Evolutionary conservation across 2,113 vertebrate species (phyloP), one percentile per base, ranked within the genome.

Genomic region (Thryonomys swinderianus): DNA sequence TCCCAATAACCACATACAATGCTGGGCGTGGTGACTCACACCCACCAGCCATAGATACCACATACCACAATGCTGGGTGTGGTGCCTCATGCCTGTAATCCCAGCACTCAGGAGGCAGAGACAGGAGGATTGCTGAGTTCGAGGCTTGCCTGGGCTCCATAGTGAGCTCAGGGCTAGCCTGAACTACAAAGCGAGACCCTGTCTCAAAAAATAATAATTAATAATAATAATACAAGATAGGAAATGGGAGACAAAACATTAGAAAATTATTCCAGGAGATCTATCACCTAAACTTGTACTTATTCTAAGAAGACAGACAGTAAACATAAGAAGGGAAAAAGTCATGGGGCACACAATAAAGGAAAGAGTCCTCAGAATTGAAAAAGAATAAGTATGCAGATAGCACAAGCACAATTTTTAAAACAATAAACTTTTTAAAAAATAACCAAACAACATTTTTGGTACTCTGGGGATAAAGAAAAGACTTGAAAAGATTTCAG

Each of bases 401-500:
- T 76, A 59, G 34, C 82, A 88, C 3, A 40, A 32, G 61, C 42
- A 94, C 27, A 93, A n/a, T n/a, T n/a, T n/a, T n/a, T n/a, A n/a
- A 17, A 30, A 91, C 76, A 93, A 64, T 78, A 66, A 92, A 66
- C 23, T 21, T 84, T 93, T 90, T 20, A 90, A 73, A 88, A 76
- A 73, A 42, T 48, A n/a, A 79, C 30, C 76, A 82, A 7, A 67
- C 73, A 37, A 53, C 53, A 82, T 59, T 83, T 87, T 94, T 95
- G 92, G n/a, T 48, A 66, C 30, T 81, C 45, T 86, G 7, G 30
- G 9, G 51, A 84, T 83, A 88, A 34, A 94, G 14, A 76, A 34
- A 85, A 94, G 40, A 79, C 71, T 45, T 90, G 74, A 64, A 91
- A 95, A 79, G 71, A 32, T 93, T 80, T 92, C 42, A 45, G 73